Evolutionary conservation across 2,113 vertebrate species (phyloP).

Genomic region (Lates calcarifer): DNA sequence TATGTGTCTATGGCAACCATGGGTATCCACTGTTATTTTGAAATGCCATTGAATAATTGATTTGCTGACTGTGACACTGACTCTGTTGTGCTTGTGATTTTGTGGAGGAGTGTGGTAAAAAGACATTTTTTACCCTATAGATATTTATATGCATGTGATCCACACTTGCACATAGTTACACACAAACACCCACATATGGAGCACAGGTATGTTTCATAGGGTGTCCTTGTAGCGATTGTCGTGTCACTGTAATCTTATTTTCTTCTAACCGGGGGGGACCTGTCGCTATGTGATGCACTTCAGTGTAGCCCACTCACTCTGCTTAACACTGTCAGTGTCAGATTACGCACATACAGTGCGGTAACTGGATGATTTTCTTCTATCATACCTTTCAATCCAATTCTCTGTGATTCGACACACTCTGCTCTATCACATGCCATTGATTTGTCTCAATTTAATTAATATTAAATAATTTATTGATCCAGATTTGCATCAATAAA

Average conservation of each 20-base stretch:
- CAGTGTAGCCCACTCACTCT: slow-evolving; percentile 29
- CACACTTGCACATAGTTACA: not conserved
- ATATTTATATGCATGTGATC: slow-evolving; percentile 31
- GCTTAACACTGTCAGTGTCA: slow-evolving; percentile 34
- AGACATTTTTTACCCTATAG: slow-evolving; percentile 47
- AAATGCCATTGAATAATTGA: slow-evolving; percentile 80
- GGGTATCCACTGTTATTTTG: slow-evolving; percentile 70
- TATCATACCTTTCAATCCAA: slow-evolving; percentile 28
- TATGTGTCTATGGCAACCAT: slow-evolving; percentile 77
- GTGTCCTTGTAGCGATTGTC: slow-evolving; percentile 17
- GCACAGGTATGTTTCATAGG: slow-evolving; percentile 23
- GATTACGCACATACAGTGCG: slow-evolving; percentile 26
- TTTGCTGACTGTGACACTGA: slow-evolving; percentile 71
- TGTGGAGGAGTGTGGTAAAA: slow-evolving; percentile 51
- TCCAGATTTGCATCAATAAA: slow-evolving; percentile 43
- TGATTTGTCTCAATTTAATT: slow-evolving; percentile 23
- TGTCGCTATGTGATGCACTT: slow-evolving; percentile 18
- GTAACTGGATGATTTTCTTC: slow-evolving; percentile 45
- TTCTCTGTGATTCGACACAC: not conserved
- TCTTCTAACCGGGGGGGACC: slow-evolving; percentile 28
- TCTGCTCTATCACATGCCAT: not conserved
- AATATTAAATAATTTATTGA: slow-evolving; percentile 60
- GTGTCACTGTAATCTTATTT: slow-evolving; percentile 49
- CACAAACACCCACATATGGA: slow-evolving; percentile 13
- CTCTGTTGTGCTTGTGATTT: slow-evolving; percentile 64